Evolutionary conservation across 2,888 invertebrate genomes (phyloP).

Genomic region (Elmis aenea): DNA sequence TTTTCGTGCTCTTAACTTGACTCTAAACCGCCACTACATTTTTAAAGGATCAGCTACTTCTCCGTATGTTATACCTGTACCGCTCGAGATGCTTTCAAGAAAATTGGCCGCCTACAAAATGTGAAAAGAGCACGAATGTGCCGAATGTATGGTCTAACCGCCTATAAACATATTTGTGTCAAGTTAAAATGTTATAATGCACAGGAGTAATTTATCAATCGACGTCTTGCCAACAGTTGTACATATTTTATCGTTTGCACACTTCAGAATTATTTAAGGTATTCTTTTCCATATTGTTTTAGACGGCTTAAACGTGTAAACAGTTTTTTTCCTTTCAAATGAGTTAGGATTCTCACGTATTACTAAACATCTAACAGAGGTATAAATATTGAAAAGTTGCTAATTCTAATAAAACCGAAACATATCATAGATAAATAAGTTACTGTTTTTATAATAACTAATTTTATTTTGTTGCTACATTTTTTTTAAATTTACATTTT

Average conservation of each 20-base stretch:
- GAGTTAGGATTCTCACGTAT: too few relatives aligned
- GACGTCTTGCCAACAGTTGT: constrained; percentile 19
- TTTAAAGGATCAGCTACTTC: constrained; percentile 42
- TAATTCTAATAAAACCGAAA: too few relatives aligned
- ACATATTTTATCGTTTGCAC: constrained; percentile 19
- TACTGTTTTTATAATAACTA: too few relatives aligned
- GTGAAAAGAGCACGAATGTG: constrained; percentile 26
- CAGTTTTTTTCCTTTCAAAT: too few relatives aligned
- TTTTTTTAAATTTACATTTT: too few relatives aligned
- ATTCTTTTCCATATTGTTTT: too few relatives aligned
- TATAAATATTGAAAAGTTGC: too few relatives aligned
- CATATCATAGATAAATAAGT: too few relatives aligned
- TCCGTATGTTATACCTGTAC: constrained; percentile 37
- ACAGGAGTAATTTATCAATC: constrained; percentile 26
- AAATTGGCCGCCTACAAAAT: constrained; percentile 37
- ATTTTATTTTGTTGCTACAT: too few relatives aligned
- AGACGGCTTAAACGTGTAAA: too few relatives aligned
- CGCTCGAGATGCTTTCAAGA: constrained; percentile 42
- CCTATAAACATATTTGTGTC: constrained; percentile 26
- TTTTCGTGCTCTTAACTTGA: constrained; percentile 30
- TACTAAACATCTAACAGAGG: too few relatives aligned
- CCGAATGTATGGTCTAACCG: constrained; percentile 22
- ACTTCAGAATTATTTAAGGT: constrained; percentile 1
- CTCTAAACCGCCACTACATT: constrained; percentile 36
- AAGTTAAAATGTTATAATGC: constrained; percentile 25